A percentile compares a stretch with the other conserved stretches of the same genome.
Conservation (phyloP, 2,113 vertebrate species). For the Thunnus thynnus region DNA sequence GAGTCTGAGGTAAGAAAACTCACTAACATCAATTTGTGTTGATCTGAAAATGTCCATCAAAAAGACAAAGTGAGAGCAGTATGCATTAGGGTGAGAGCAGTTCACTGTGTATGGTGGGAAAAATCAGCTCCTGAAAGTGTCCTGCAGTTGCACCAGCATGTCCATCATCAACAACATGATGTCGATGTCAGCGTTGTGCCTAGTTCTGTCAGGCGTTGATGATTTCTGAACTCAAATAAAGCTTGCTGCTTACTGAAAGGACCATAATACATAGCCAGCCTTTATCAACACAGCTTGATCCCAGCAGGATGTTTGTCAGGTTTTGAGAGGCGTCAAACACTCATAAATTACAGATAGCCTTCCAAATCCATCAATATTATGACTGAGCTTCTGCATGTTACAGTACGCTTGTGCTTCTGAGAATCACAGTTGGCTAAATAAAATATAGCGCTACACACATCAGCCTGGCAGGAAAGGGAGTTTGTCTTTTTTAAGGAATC, state of each 20-base stretch:
- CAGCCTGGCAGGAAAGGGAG: constrained; percentile 64
- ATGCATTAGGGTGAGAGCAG: neutral
- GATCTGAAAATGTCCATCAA: neutral
- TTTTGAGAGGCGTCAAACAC: constrained; percentile 77
- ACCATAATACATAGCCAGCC: constrained; percentile 62
- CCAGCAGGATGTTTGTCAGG: constrained; percentile 75
- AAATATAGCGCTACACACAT: constrained; percentile 75
- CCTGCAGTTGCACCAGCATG: constrained; percentile 61
- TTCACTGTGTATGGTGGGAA: neutral
- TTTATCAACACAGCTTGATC: constrained; percentile 69
- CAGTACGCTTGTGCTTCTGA: constrained; percentile 64
- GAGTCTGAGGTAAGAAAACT: constrained; percentile 93
- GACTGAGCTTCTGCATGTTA: constrained; percentile 61
- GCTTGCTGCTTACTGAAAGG: constrained; percentile 49
- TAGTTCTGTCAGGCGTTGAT: constrained; percentile 57
- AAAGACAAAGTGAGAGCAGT: neutral
- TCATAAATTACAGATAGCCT: constrained; percentile 80
- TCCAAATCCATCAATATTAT: constrained; percentile 71
- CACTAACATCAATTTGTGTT: neutral
- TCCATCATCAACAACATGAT: constrained; percentile 48
- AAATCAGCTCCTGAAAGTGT: constrained; percentile 13
- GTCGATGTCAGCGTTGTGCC: constrained; percentile 46
- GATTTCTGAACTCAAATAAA: constrained; percentile 58
- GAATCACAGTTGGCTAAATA: constrained; percentile 78
- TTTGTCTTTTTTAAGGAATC: constrained; percentile 66